Percentiles rank a stretch among this genome's conserved stretches.
Evolutionary conservation across 1,140 invertebrate genomes (phyloP).

Genomic region (Drosophila truncata): DNA sequence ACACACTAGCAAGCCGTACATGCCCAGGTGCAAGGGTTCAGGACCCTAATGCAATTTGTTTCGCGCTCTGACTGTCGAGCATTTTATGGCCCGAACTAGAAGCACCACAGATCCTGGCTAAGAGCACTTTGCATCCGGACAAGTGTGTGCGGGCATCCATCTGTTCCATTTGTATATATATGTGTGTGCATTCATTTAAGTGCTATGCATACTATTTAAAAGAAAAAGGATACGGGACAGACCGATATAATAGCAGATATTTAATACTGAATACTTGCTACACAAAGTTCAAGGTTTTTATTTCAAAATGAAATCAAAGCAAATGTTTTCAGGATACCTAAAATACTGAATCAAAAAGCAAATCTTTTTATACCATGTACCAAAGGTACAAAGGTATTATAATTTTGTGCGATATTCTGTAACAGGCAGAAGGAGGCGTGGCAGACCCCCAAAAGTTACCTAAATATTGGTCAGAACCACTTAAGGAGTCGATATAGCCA

Average conservation of each 20-base stretch:
- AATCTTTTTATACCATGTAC: not conserved
- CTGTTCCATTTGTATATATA: constrained; percentile 4
- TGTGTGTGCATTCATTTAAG: constrained; percentile 65
- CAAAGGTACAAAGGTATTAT: too few relatives aligned
- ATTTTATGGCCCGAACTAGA: constrained; percentile 71
- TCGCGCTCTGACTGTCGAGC: constrained; percentile 67
- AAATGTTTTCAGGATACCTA: not conserved
- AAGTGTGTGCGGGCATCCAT: constrained; percentile 16
- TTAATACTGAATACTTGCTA: constrained; percentile 3
- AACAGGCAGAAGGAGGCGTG: too few relatives aligned
- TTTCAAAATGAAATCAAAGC: not conserved
- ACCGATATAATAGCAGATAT: constrained; percentile 10
- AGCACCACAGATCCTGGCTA: constrained; percentile 32
- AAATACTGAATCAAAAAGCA: too few relatives aligned
- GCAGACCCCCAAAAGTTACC: too few relatives aligned
- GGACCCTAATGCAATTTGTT: constrained; percentile 79
- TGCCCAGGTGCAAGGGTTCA: constrained; percentile 77
- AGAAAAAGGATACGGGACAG: constrained; percentile 15
- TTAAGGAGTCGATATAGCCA: too few relatives aligned
- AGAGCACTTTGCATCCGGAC: constrained; percentile 38
- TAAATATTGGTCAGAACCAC: too few relatives aligned
- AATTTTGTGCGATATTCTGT: too few relatives aligned
- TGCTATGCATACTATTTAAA: constrained; percentile 70
- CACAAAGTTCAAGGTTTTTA: constrained; percentile 19
- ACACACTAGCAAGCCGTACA: constrained; percentile 23